Base-by-base conservation (phyloP, 1,140 invertebrate species). In the Colletes gigas region DNA sequence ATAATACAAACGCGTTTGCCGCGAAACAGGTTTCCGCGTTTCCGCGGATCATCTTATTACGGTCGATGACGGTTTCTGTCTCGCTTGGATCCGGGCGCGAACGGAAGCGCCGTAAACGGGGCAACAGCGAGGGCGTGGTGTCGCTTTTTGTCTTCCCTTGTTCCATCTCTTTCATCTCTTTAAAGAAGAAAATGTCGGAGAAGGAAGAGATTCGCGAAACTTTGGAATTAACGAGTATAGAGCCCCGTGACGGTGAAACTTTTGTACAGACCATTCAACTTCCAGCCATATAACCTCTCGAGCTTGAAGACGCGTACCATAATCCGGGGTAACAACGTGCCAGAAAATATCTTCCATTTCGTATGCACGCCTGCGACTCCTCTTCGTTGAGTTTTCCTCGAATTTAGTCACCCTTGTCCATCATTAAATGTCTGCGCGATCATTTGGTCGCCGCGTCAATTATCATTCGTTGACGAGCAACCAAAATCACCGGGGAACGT, bases 151-250 rank as follows among this genome's bases (percentile, higher is more conserved):
- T 4, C 8, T 60, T 10, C 30, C 21, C 0, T 8, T 39, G 14
- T 39, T 17, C 21, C 30, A 17, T 5, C 14, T 0, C 6, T 19
- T 5, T 14, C 19, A 52, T 21, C 39, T 60, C 39, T 52, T 17
- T 14, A 68, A 41, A 66, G 68, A 59, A 72, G 10, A 69, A 6
- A 7, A n/a, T 3, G 19, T n/a, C 15, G 52, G 67, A 68, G 72
- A 62, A 55, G 47, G 75, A 63, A 77, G 84, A 87, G 84, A 87
- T 87, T 86, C 85, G n/a, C 82, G 78, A 84, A 87, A 87, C 85
- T 87, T 87, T 82, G 76, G 82, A 86, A 87, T 87, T 87, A 87
- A 87, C 86, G 86, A 87, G 86, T 75, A 73, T 71, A 70, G 78
- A 81, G 74, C 57, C 82, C 47, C 82, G 71, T 78, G 82, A 75